Evolutionary conservation across 1,140 invertebrate genomes (phyloP).

Genomic region (Sitobion miscanthi): DNA sequence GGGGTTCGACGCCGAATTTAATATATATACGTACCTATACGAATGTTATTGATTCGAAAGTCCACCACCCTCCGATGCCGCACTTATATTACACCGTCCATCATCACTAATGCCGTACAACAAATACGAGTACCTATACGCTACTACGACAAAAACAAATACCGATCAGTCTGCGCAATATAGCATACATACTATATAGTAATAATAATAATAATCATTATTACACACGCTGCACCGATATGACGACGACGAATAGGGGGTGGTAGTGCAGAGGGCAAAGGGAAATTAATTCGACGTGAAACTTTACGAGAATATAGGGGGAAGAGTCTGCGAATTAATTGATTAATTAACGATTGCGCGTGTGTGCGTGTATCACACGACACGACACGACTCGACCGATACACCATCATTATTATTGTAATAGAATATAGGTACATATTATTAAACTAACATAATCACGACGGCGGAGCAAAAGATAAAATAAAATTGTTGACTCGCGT

Average conservation of each 20-base stretch:
- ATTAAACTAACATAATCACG: neutral
- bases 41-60: constrained; percentile 16
- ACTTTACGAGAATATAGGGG: neutral
- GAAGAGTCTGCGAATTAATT: neutral
- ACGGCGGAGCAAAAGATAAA: neutral
- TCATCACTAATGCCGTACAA: neutral
- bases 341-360: neutral
- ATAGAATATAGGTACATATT: neutral
- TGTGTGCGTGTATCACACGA: neutral
- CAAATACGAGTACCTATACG: neutral
- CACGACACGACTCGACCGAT: neutral
- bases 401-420: neutral
- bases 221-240: neutral
- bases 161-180: neutral
- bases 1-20: neutral
- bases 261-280: neutral
- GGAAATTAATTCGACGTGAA: neutral
- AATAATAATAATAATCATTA: constrained; percentile 9
- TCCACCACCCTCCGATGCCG: neutral
- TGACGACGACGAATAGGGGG: neutral
- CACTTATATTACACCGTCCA: neutral
- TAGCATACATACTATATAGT: neutral
- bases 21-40: neutral
- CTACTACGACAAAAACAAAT: neutral
- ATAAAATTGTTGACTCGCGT: neutral